Evolutionary conservation across 2,797 vertebrate species (phyloP).

Genomic region (Adrianichthys oophorus): DNA sequence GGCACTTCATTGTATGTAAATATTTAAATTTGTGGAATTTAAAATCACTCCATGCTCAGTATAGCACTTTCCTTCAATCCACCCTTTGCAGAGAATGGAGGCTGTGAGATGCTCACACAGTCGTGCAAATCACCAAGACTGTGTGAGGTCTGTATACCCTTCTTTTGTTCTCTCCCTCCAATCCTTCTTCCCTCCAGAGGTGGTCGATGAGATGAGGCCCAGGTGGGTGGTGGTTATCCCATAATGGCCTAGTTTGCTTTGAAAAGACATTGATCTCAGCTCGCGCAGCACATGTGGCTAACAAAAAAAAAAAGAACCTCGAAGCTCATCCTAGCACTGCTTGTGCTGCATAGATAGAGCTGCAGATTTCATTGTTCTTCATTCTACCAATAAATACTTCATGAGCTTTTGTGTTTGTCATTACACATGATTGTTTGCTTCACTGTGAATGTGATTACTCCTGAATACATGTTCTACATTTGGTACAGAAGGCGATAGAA

Average conservation of each 20-base stretch:
- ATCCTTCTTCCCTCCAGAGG: constrained; percentile 43
- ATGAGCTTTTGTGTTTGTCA: constrained; percentile 20
- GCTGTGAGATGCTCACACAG: constrained; percentile 8
- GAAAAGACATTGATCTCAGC: constrained; percentile 71
- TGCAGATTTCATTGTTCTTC: constrained; percentile 33
- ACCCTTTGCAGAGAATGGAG: no score
- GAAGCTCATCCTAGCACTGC: constrained; percentile 43
- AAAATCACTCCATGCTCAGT: no score
- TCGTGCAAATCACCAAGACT: constrained; percentile 30
- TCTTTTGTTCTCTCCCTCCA: constrained; percentile 48
- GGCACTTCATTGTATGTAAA: no score
- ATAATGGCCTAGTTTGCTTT: constrained; percentile 75
- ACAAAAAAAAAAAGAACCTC: constrained; percentile 49
- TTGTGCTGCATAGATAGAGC: constrained; percentile 28
- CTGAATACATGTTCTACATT: constrained; percentile 16
- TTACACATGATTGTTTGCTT: constrained; percentile 26
- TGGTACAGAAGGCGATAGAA: constrained; percentile 12
- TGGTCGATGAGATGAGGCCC: constrained; percentile 68
- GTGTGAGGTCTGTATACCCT: constrained; percentile 30
- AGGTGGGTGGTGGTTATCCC: constrained; percentile 74
- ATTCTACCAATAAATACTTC: constrained; percentile 32
- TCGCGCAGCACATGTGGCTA: constrained; percentile 49
- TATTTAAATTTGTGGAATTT: no score
- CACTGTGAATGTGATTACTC: constrained; percentile 20
- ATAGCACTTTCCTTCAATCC: no score